A percentile compares a stretch with the other conserved stretches of the same genome.
Conservation (phyloP, 1,140 invertebrate genomes). For the Halictus rubicundus region DNA sequence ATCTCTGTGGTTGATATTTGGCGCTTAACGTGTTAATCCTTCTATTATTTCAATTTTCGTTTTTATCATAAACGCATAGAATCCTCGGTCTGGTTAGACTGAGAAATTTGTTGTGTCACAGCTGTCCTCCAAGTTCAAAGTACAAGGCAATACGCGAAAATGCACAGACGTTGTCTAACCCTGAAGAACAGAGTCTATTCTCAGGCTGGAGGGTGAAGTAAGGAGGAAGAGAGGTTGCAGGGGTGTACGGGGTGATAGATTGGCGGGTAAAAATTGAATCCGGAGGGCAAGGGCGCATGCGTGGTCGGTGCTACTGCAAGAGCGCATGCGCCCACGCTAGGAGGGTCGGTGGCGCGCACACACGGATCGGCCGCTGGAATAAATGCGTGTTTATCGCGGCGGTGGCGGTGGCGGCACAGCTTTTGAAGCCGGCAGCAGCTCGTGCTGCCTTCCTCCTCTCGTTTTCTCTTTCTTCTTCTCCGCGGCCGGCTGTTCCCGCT, state of each 20-base stretch:
- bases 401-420: slow-evolving; percentile 69
- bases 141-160: too few relatives aligned
- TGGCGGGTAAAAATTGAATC: slow-evolving; percentile 37
- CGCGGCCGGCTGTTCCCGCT: slow-evolving; percentile 4
- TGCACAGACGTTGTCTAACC: too few relatives aligned
- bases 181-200: too few relatives aligned
- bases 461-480: not conserved
- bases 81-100: too few relatives aligned
- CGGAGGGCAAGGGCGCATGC: slow-evolving; percentile 52
- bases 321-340: slow-evolving; percentile 55
- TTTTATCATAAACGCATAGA: too few relatives aligned
- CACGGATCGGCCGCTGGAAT: slow-evolving; percentile 68
- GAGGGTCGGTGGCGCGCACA: slow-evolving; percentile 11
- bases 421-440: slow-evolving; percentile 70
- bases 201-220: too few relatives aligned
- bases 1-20: too few relatives aligned
- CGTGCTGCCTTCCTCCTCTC: slow-evolving; percentile 46
- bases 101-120: too few relatives aligned
- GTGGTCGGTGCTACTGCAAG: slow-evolving; percentile 42
- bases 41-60: too few relatives aligned
- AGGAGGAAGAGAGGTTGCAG: not conserved
- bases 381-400: slow-evolving; percentile 77
- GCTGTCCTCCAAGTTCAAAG: too few relatives aligned
- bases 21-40: too few relatives aligned
- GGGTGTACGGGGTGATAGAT: not conserved